These are phyloP conservation scores for Epinephelus malabaricus DNA, from an alignment of 2,797 vertebrate species.

Conservation along the genomic window DNA sequence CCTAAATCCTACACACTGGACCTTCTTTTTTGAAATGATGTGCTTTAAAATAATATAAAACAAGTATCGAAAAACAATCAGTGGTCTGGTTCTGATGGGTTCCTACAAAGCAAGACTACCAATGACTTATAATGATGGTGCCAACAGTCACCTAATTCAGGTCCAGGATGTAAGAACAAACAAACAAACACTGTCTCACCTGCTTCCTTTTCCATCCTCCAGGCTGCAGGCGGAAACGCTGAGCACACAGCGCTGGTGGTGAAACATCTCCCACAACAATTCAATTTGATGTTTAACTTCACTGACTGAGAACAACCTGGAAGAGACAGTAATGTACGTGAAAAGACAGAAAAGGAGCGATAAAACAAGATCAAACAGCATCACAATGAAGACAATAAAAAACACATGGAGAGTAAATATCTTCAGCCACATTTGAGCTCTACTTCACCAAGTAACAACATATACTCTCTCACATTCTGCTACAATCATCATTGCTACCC, in stretches of 20 bases:
- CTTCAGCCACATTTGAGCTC: neutral
- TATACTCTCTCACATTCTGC: neutral
- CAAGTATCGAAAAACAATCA: neutral
- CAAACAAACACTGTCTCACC: slow-evolving; percentile 65
- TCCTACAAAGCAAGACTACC: neutral
- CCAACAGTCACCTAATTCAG: neutral
- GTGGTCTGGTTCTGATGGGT: neutral
- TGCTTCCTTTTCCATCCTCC: slow-evolving; percentile 58
- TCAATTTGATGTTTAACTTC: slow-evolving; percentile 83
- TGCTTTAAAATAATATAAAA: neutral
- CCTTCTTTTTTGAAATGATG: too few relatives aligned
- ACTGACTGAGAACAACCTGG: slow-evolving; percentile 90
- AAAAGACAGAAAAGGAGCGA: neutral
- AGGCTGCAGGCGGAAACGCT: slow-evolving; percentile 88
- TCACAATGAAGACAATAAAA: neutral
- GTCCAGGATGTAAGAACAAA: neutral
- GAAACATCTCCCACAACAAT: slow-evolving; percentile 91
- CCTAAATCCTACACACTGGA: too few relatives aligned
- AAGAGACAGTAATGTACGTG: neutral
- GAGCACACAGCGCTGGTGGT: slow-evolving; percentile 95
- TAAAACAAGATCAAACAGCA: neutral
- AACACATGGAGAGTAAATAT: neutral
- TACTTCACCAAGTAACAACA: neutral
- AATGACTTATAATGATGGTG: neutral
- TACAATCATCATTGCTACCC: neutral